Percentiles rank a stretch among this genome's conserved stretches.
phyloP scores from a whole-genome alignment of 2,888 invertebrate genomes.

The Lissocephala sabroskyi region DNA sequence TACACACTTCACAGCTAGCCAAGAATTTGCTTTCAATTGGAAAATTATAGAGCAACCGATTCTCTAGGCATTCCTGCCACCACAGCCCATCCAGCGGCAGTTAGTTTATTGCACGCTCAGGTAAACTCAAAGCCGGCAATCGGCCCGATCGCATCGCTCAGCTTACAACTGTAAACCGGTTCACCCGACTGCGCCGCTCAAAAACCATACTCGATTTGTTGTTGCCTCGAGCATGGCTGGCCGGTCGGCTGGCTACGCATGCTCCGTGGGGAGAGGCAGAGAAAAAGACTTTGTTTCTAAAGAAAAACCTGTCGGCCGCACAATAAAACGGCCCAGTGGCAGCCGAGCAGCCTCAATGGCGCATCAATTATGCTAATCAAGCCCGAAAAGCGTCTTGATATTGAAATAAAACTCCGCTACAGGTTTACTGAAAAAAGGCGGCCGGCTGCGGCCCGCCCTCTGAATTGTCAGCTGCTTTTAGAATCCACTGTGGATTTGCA shows the following conservation, averaged over 20 bases:
- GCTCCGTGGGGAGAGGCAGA: slow-evolving; percentile 17
- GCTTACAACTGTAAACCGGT: slow-evolving; percentile 43
- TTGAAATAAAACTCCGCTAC: slow-evolving; percentile 42
- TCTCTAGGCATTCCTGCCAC: neutral
- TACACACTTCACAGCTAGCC: too few relatives aligned
- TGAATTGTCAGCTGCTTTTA: slow-evolving; percentile 34
- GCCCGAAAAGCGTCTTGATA: slow-evolving; percentile 53
- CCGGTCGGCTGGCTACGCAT: slow-evolving; percentile 27
- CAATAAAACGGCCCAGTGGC: slow-evolving; percentile 39
- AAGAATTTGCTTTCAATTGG: too few relatives aligned
- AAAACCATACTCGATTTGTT: neutral
- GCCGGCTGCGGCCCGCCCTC: slow-evolving; percentile 18
- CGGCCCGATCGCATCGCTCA: too few relatives aligned
- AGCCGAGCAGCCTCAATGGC: slow-evolving; percentile 43
- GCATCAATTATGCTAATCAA: slow-evolving; percentile 62
- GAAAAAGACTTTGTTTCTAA: too few relatives aligned
- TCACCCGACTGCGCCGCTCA: slow-evolving; percentile 14
- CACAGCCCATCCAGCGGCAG: slow-evolving; percentile 7
- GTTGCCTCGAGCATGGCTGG: neutral
- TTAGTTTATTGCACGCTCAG: too few relatives aligned
- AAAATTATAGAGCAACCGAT: too few relatives aligned
- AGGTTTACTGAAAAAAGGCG: slow-evolving; percentile 19
- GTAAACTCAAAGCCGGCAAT: too few relatives aligned
- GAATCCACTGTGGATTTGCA: slow-evolving; percentile 40
- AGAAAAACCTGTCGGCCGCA: slow-evolving; percentile 51